Evolutionary conservation across 2,113 vertebrate genomes (phyloP).

Genomic region (Pygoscelis antarcticus): DNA sequence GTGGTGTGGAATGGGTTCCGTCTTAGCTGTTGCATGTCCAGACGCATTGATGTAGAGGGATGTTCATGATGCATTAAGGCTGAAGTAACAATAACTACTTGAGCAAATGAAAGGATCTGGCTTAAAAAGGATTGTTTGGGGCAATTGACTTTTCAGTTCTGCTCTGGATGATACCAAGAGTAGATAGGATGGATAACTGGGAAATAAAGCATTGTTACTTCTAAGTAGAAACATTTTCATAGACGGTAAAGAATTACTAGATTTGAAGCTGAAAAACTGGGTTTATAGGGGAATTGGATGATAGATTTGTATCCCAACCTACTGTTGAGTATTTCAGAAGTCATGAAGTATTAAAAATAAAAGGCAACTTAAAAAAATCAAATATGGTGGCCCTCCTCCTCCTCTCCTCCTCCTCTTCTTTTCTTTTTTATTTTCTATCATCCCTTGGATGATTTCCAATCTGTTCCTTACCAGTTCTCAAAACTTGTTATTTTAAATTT

Average conservation of each 20-base stretch:
- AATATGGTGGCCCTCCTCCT: not conserved
- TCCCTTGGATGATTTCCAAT: not conserved
- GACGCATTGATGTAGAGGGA: accelerated
- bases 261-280: not conserved
- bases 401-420: too few species aligned
- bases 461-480: not conserved
- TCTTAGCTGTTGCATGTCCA: not conserved
- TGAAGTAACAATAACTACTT: not conserved
- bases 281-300: not conserved
- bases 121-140: not conserved
- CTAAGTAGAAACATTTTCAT: not conserved
- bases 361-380: not conserved
- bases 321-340: not conserved
- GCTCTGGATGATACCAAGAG: not conserved
- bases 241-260: not conserved
- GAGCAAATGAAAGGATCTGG: not conserved
- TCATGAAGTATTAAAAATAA: not conserved
- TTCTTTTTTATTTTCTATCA: not conserved
- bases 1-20: not conserved
- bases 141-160: not conserved
- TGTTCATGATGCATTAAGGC: not conserved
- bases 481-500: not conserved
- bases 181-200: not conserved
- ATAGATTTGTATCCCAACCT: not conserved
- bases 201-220: not conserved